A percentile compares a stretch with the other conserved stretches of the same genome.
These are phyloP conservation scores for Cryptotis parvus DNA, from an alignment of 2,113 vertebrate genomes.

Conservation along the genomic window DNA sequence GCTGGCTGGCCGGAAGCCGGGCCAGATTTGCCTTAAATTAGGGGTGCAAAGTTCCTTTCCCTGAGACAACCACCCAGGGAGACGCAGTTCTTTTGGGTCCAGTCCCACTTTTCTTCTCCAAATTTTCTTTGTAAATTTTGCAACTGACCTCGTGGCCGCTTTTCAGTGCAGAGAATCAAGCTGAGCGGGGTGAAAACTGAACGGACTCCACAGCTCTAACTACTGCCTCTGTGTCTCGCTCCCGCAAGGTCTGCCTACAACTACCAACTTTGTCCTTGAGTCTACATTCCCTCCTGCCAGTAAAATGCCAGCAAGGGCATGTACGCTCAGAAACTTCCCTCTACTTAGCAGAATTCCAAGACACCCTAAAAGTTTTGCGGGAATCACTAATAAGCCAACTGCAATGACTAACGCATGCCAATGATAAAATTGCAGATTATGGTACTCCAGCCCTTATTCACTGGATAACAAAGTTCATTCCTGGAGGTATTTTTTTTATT, in stretches of 20 bases:
- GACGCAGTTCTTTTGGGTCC: conserved; percentile 2
- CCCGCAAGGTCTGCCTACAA: not conserved
- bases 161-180: conserved; percentile 4
- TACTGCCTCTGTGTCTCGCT: not conserved
- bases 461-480: not conserved
- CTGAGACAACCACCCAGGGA: not conserved
- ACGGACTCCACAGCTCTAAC: not conserved
- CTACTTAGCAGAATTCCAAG: conserved; percentile 3
- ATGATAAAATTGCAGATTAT: not conserved
- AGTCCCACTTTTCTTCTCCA: not conserved
- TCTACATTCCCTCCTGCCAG: not conserved
- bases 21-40: not conserved
- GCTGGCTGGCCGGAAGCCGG: conserved; percentile 1
- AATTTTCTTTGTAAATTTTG: conserved; percentile 10
- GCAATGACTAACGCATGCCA: not conserved
- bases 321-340: not conserved
- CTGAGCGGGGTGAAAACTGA: not conserved
- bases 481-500: not conserved
- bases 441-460: not conserved
- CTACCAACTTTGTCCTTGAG: not conserved
- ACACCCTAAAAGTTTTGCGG: not conserved
- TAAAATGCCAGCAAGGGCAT: not conserved
- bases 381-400: not conserved
- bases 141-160: not conserved
- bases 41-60: not conserved